Percentiles rank a stretch among this genome's conserved stretches.
Conservation (phyloP, 2,113 vertebrate species). For the Chionis minor region DNA sequence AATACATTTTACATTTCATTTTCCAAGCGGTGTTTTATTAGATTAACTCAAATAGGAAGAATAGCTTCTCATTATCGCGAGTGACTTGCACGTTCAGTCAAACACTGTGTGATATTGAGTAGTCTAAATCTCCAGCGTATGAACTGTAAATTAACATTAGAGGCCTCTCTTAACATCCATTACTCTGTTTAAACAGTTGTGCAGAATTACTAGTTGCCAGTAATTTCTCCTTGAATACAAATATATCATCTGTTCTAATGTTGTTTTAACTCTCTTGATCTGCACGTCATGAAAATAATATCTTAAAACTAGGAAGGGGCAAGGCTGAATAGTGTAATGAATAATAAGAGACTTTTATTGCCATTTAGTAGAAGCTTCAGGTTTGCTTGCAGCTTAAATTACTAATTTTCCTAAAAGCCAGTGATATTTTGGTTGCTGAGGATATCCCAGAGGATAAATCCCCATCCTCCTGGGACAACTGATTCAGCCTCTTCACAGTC, state of each 20-base stretch:
- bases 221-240: constrained; percentile 10
- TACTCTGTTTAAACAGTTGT: constrained; percentile 19
- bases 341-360: background rate
- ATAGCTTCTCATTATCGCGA: background rate
- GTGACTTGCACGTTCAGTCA: constrained; percentile 12
- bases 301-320: background rate
- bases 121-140: background rate
- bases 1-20: background rate
- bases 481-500: background rate
- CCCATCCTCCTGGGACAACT: background rate
- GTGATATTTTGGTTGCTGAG: background rate
- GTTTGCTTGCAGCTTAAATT: background rate
- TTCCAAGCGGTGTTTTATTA: constrained; percentile 61
- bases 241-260: background rate
- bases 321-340: background rate
- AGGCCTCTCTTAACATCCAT: constrained; percentile 2
- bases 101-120: background rate
- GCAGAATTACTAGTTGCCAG: background rate
- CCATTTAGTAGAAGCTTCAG: background rate
- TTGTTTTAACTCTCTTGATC: background rate
- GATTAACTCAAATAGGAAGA: constrained; percentile 48
- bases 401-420: background rate
- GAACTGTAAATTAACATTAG: constrained; percentile 19
- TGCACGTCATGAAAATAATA: background rate
- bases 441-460: background rate